Evolutionary conservation across 2,113 vertebrate genomes (phyloP).

Genomic region (Echinops telfairi): DNA sequence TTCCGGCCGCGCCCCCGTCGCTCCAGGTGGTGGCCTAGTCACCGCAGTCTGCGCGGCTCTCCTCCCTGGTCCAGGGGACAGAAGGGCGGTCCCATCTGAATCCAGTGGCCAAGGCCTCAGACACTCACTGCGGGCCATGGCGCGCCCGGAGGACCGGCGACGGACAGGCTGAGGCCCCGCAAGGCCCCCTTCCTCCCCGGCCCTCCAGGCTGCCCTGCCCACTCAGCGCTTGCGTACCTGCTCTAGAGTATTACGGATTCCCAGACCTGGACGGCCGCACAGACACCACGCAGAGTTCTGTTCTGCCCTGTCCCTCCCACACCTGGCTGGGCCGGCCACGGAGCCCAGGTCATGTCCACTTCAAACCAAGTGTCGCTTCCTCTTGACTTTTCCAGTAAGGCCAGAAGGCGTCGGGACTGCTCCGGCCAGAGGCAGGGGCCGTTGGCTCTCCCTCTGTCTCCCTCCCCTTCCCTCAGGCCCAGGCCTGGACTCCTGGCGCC

Average conservation of each 20-base stretch:
- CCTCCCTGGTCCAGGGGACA: constrained; percentile 35
- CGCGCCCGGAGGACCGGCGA: background rate
- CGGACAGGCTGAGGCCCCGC: background rate
- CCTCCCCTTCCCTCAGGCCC: background rate
- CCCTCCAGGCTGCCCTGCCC: too few relatives aligned
- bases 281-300: background rate
- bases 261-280: background rate
- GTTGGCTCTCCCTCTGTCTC: too few relatives aligned
- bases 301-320: background rate
- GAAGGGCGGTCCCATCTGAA: constrained; percentile 70
- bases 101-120: constrained; percentile 67
- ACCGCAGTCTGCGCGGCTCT: background rate
- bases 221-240: too few relatives aligned
- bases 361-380: background rate
- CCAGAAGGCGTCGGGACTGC: background rate
- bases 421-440: background rate
- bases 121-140: constrained; percentile 72
- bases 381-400: background rate
- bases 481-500: background rate
- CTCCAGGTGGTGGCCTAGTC: background rate
- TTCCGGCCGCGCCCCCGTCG: constrained; percentile 73
- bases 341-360: background rate
- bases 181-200: background rate
- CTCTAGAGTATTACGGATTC: background rate
- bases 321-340: background rate